phyloP scores from a whole-genome alignment of 2,113 vertebrate genomes.

The Lepus europaeus region DNA sequence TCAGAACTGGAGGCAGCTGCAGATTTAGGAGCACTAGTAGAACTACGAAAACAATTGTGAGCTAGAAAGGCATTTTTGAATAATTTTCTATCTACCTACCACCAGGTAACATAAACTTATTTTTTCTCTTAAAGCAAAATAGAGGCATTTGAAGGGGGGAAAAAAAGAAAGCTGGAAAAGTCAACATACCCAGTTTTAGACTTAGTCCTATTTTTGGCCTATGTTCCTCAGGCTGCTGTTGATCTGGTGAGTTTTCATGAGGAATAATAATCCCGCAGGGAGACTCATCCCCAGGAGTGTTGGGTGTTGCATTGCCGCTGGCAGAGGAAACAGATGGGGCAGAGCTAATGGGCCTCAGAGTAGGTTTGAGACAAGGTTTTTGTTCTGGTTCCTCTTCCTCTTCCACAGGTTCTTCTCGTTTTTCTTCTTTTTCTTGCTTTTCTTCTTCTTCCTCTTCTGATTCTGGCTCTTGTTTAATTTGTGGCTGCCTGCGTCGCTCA shows the following conservation, averaged over 20 bases:
- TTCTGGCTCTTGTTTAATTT: conserved; percentile 93
- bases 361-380: conserved; percentile 97
- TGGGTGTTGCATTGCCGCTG: conserved; percentile 96
- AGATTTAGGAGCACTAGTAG: conserved; percentile 79
- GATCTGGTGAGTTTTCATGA: conserved; percentile 97
- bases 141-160: background rate
- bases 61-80: conserved; percentile 75
- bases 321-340: conserved; percentile 97
- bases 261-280: conserved; percentile 99
- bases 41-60: conserved; percentile 83
- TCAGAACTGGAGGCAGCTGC: conserved; percentile 79
- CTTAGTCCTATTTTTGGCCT: conserved; percentile 98
- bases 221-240: conserved; percentile 95
- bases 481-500: conserved; percentile 95
- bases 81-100: conserved; percentile 78
- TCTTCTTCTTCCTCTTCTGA: conserved; percentile 93
- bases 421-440: conserved; percentile 94
- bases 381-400: conserved; percentile 92
- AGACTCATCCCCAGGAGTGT: conserved; percentile 96
- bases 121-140: conserved; percentile 51
- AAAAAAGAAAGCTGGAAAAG: background rate
- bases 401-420: conserved; percentile 93
- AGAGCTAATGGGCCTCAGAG: conserved; percentile 96
- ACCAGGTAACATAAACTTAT: conserved; percentile 1
- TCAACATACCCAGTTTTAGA: conserved; percentile 94